phyloP scores from a whole-genome alignment of 2,113 vertebrate genomes.

The Anthoscopus minutus region DNA sequence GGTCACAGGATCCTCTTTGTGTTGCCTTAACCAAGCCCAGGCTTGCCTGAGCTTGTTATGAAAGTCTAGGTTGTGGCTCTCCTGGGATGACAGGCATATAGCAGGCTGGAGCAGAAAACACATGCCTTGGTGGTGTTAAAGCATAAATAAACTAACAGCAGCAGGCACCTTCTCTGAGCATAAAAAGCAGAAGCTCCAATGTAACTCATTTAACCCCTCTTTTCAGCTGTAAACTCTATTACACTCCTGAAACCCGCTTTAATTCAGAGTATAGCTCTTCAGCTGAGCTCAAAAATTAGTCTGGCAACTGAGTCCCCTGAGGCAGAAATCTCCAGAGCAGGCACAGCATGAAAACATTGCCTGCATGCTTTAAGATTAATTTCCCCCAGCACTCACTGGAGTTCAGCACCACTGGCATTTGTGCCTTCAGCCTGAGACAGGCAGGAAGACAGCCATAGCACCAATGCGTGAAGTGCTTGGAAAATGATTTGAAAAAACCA shows the following conservation, averaged over 20 bases:
- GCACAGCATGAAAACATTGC: background rate
- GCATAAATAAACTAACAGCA: background rate
- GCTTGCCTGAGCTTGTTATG: background rate
- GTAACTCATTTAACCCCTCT: background rate
- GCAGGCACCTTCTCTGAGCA: background rate
- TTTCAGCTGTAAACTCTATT: background rate
- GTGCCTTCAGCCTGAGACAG: background rate
- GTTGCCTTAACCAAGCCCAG: background rate
- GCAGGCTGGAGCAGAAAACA: background rate
- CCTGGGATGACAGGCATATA: background rate
- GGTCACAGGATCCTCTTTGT: background rate
- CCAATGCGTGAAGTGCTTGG: background rate
- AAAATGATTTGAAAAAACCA: background rate
- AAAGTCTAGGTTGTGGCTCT: background rate
- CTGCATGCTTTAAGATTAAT: background rate
- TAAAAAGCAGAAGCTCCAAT: background rate
- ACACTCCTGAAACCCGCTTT: background rate
- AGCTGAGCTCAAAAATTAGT: background rate
- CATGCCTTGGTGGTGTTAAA: background rate
- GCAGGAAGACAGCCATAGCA: background rate
- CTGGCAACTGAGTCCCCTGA: background rate
- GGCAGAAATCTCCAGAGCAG: background rate
- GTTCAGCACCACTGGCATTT: background rate
- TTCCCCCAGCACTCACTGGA: background rate
- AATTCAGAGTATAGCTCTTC: background rate